phyloP scores from a whole-genome alignment of 1,140 invertebrate genomes.

The Drosophila nasuta region DNA sequence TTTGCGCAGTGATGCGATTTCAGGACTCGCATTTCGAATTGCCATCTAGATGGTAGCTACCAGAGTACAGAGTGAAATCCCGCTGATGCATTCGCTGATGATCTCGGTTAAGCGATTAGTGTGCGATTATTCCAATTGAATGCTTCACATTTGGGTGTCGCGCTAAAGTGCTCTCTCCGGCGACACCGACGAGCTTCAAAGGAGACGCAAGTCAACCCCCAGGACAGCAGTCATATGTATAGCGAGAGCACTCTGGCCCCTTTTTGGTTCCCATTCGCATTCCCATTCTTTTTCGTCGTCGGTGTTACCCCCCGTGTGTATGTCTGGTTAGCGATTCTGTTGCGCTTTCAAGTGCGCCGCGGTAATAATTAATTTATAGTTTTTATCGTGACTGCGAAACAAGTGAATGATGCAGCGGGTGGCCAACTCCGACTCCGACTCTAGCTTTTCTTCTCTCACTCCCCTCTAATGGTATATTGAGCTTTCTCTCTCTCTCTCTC shows the following conservation, averaged over 20 bases:
- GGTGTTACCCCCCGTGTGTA: neutral
- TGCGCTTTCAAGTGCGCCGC: constrained; percentile 80
- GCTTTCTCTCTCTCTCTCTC: neutral
- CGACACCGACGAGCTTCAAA: constrained; percentile 17
- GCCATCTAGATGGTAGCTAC: neutral
- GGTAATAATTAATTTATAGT: constrained; percentile 85
- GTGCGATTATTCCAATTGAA: constrained; percentile 78
- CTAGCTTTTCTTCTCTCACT: neutral
- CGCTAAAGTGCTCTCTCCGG: constrained; percentile 67
- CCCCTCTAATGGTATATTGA: neutral
- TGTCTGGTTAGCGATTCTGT: constrained; percentile 37
- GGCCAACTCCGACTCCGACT: constrained; percentile 3
- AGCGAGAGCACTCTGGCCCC: no score
- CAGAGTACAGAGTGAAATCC: constrained; percentile 12
- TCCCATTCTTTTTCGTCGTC: no score
- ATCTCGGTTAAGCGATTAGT: constrained; percentile 76
- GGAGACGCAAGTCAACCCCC: constrained; percentile 6
- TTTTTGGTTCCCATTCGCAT: no score
- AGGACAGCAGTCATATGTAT: constrained; percentile 1
- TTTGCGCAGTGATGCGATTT: constrained; percentile 47
- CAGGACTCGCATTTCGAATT: neutral
- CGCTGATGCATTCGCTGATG: constrained; percentile 47
- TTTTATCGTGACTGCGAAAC: constrained; percentile 79
- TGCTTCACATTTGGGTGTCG: constrained; percentile 72
- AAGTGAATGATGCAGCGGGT: constrained; percentile 60